Evolutionary conservation across 1,140 invertebrate species (phyloP).

Genomic region (Stegodyphus dumicola): DNA sequence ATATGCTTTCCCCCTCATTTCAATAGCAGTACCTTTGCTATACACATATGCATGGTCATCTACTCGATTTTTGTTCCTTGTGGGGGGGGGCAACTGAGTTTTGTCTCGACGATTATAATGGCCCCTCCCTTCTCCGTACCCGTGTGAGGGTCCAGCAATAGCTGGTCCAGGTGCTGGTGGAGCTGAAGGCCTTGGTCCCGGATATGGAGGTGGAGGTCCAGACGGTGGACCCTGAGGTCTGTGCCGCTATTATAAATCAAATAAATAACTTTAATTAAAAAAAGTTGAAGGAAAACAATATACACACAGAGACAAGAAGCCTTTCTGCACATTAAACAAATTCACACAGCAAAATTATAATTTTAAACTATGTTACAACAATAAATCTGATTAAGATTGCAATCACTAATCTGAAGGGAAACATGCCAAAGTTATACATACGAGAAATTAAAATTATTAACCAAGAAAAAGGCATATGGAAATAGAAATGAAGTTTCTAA

Average conservation of each 20-base stretch:
- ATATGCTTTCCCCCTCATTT: conserved; percentile 54
- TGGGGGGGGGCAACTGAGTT: neutral
- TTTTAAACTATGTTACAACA: too few species aligned
- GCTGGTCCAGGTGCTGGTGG: conserved; percentile 63
- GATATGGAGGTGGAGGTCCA: conserved; percentile 66
- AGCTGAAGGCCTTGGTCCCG: conserved; percentile 61
- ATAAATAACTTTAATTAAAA: neutral
- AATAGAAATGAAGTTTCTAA: too few species aligned
- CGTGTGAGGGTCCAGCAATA: conserved; percentile 74
- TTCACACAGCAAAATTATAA: too few species aligned
- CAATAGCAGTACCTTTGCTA: conserved; percentile 46
- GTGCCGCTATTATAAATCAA: conserved; percentile 28
- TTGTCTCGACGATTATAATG: conserved; percentile 72
- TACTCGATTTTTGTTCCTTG: conserved; percentile 9
- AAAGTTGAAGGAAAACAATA: neutral
- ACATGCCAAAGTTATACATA: too few species aligned
- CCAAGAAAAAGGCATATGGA: too few species aligned
- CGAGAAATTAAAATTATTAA: too few species aligned
- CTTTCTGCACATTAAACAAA: too few species aligned
- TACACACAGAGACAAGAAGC: neutral
- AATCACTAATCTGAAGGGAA: too few species aligned
- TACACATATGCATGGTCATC: conserved; percentile 44
- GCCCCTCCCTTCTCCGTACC: conserved; percentile 78
- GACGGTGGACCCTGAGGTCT: conserved; percentile 52
- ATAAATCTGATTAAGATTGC: too few species aligned